A percentile compares a stretch with the other conserved stretches of the same genome.
phyloP scores from a whole-genome alignment of 2,113 vertebrate genomes.

The Cranoglanis bouderius region DNA sequence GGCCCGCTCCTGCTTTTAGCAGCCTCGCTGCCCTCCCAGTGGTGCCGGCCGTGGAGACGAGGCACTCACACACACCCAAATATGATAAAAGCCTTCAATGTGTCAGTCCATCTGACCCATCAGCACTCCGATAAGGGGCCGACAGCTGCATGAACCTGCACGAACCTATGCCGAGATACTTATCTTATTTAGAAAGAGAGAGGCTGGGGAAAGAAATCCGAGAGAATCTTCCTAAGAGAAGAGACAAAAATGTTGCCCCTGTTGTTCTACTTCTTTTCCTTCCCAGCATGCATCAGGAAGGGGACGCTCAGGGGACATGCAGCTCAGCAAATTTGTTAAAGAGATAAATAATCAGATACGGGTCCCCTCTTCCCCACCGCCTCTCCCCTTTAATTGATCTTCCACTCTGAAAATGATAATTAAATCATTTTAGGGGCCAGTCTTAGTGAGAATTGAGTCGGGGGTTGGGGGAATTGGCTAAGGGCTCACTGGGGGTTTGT shows the following conservation, averaged over 20 bases:
- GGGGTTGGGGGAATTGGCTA: conserved; percentile 48
- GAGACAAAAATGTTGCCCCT: conserved; percentile 49
- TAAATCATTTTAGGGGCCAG: conserved; percentile 91
- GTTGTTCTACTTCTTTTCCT: conserved; percentile 67
- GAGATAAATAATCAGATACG: conserved; percentile 97
- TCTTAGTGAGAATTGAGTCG: conserved; percentile 69
- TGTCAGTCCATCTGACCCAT: conserved; percentile 49
- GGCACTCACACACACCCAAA: conserved; percentile 55
- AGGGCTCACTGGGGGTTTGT: conserved; percentile 36
- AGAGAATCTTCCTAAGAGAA: conserved; percentile 54
- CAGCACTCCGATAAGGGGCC: conserved; percentile 36
- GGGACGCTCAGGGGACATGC: conserved; percentile 83
- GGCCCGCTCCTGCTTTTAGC: conserved; percentile 67
- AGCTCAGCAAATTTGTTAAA: conserved; percentile 88
- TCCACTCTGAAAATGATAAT: conserved; percentile 91
- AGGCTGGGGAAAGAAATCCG: not conserved
- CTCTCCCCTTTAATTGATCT: conserved; percentile 91
- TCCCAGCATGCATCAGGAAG: conserved; percentile 74
- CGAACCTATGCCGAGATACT: conserved; percentile 31
- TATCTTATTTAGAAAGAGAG: conserved; percentile 9
- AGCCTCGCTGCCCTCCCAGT: conserved; percentile 62
- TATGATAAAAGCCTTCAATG: conserved; percentile 55
- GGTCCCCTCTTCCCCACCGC: conserved; percentile 84
- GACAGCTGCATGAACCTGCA: conserved; percentile 14
- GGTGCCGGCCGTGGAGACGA: conserved; percentile 54